These are phyloP conservation scores for Nephila pilipes DNA, from an alignment of 1,140 invertebrate genomes.

Conservation along the genomic window DNA sequence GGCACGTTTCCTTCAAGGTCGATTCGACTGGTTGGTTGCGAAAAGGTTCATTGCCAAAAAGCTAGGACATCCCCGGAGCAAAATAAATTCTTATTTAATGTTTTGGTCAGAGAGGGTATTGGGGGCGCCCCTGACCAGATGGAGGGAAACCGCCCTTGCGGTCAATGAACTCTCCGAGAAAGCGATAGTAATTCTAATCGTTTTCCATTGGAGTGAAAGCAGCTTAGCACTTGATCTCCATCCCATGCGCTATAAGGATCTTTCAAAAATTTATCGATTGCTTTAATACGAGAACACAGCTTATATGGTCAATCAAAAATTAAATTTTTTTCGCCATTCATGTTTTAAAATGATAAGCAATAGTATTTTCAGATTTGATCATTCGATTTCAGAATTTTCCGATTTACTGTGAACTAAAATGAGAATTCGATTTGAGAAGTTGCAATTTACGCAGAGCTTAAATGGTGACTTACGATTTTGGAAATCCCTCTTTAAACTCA, in stretches of 20 bases:
- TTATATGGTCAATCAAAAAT: no score
- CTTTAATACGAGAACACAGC: no score
- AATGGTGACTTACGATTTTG: no score
- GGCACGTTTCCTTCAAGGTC: neutral
- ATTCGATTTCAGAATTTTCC: neutral
- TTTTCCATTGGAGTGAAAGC: neutral
- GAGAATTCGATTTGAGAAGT: neutral
- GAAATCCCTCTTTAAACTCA: no score
- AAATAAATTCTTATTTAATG: neutral
- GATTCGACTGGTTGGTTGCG: neutral
- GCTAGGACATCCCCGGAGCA: neutral
- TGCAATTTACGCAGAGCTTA: no score
- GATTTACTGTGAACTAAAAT: neutral
- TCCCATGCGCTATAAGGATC: neutral
- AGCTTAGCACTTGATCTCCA: neutral
- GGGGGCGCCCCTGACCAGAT: conserved; percentile 8
- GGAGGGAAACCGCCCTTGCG: neutral
- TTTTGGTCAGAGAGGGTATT: neutral
- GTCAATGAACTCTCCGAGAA: neutral
- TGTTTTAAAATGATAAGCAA: no score
- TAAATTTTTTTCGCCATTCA: no score
- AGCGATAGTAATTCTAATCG: neutral
- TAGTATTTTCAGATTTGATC: neutral
- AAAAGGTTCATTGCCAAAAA: neutral
- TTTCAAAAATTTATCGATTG: no score